Conservation (phyloP, 2,113 vertebrate species). For the Panurus biarmicus region DNA sequence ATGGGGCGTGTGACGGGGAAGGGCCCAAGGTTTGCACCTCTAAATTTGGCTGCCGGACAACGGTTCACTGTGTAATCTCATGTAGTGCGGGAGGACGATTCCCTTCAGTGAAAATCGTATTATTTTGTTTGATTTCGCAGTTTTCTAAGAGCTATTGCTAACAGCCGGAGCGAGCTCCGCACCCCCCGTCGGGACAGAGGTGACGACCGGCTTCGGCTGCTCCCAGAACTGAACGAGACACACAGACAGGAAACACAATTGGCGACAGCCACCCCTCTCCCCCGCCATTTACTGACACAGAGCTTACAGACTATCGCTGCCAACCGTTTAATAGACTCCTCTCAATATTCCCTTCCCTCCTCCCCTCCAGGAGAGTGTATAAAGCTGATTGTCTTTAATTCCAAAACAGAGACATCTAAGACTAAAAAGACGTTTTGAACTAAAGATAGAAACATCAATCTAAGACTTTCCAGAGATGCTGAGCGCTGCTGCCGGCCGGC, state of each 20-base stretch:
- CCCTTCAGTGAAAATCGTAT: background rate
- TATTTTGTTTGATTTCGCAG: background rate
- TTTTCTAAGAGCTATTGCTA: background rate
- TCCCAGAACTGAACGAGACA: background rate
- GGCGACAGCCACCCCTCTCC: background rate
- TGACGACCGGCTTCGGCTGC: background rate
- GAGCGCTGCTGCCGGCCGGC: background rate
- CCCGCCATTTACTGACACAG: background rate
- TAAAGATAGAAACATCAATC: background rate
- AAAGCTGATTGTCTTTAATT: constrained; percentile 1
- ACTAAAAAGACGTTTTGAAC: background rate
- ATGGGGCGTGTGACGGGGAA: background rate
- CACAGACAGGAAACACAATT: background rate
- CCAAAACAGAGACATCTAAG: background rate
- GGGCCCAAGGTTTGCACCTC: background rate
- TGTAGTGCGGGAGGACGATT: background rate
- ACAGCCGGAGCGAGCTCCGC: background rate
- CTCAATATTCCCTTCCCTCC: background rate
- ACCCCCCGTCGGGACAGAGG: background rate
- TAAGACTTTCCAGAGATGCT: background rate
- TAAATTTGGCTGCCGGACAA: background rate
- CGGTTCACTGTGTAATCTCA: fast-evolving
- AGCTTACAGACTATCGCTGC: background rate
- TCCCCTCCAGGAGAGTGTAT: background rate
- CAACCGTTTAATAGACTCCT: background rate